Percentiles rank a stretch among this genome's conserved stretches.
Evolutionary conservation across 2,797 vertebrate species (phyloP).

Genomic region (Macropus fuliginosus): DNA sequence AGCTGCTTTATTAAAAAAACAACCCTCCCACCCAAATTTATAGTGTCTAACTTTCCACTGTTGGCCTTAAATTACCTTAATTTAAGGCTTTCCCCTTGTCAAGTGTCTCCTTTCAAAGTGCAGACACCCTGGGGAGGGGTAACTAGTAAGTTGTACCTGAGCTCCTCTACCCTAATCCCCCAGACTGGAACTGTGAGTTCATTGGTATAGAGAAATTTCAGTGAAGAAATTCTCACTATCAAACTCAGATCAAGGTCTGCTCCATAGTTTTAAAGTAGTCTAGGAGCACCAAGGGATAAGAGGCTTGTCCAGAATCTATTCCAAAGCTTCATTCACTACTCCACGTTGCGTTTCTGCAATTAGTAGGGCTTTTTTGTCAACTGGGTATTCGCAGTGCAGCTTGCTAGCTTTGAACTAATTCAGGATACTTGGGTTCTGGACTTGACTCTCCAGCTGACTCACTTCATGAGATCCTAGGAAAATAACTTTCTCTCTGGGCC

Average conservation of each 20-base stretch:
- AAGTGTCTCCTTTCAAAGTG: neutral
- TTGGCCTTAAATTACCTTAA: neutral
- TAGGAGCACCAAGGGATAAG: neutral
- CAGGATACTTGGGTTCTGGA: neutral
- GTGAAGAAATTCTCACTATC: neutral
- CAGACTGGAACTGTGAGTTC: neutral
- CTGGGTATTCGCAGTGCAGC: neutral
- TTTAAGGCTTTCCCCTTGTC: neutral
- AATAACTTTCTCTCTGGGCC: neutral
- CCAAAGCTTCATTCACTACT: neutral
- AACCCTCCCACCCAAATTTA: neutral
- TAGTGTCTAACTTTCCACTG: neutral
- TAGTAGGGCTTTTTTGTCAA: neutral
- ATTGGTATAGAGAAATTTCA: neutral
- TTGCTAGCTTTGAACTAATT: neutral
- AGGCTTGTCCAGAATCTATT: neutral
- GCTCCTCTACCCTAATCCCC: neutral
- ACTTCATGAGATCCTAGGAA: neutral
- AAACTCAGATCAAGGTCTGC: neutral
- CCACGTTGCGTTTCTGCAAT: neutral
- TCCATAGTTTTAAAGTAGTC: neutral
- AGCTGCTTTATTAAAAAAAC: neutral
- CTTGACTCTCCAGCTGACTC: neutral
- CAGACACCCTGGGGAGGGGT: neutral
- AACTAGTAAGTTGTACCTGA: neutral